A percentile compares a stretch with the other conserved stretches of the same genome.
Conservation (phyloP, 2,888 invertebrate species). For the Rhaphigaster nebulosa region DNA sequence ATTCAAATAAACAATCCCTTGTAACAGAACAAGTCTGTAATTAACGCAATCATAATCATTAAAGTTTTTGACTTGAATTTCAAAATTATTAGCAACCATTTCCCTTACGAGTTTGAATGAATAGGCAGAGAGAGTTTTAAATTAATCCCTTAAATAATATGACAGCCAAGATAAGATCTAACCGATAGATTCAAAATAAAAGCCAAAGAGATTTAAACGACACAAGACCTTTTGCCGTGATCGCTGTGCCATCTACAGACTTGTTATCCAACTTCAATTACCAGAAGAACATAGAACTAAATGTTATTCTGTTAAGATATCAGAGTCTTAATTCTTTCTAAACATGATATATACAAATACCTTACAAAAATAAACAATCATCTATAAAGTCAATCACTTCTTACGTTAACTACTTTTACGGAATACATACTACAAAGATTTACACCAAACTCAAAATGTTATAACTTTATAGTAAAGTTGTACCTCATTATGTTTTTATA, state of each 20-base stretch:
- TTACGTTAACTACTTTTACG: too few relatives aligned
- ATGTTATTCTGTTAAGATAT: too few relatives aligned
- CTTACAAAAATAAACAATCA: too few relatives aligned
- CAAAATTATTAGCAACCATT: constrained; percentile 22
- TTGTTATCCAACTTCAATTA: not conserved
- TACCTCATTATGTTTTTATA: too few relatives aligned
- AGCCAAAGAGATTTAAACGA: not conserved
- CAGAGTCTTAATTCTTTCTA: too few relatives aligned
- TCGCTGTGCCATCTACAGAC: not conserved
- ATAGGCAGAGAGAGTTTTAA: not conserved
- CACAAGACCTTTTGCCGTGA: not conserved
- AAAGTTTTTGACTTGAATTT: constrained; percentile 54
- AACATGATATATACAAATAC: too few relatives aligned
- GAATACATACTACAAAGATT: too few relatives aligned
- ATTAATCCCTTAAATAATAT: not conserved
- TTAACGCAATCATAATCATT: constrained; percentile 71
- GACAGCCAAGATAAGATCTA: not conserved
- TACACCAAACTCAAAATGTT: too few relatives aligned
- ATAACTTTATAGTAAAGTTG: too few relatives aligned
- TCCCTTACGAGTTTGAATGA: not conserved
- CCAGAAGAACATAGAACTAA: too few relatives aligned
- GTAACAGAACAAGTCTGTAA: constrained; percentile 75
- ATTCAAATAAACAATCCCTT: constrained; percentile 72
- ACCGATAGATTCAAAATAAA: not conserved
- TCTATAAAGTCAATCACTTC: too few relatives aligned